Percentiles rank a stretch among this genome's conserved stretches.
phyloP scores from a whole-genome alignment of 2,113 vertebrate species.

The Anoura caudifer region DNA sequence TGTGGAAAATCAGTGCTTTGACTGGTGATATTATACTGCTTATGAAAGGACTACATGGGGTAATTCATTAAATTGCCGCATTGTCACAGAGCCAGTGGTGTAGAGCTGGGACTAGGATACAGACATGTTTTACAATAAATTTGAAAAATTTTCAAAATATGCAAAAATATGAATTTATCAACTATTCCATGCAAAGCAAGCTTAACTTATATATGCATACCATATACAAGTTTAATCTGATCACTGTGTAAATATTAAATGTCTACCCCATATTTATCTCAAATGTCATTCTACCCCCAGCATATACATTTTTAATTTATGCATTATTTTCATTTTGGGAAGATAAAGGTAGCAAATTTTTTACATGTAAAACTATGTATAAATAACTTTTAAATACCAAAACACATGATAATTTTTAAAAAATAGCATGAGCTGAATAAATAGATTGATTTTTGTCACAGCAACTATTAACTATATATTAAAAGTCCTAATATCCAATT shows the following conservation, averaged over 20 bases:
- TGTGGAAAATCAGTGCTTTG: neutral
- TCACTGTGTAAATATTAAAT: neutral
- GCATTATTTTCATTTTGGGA: neutral
- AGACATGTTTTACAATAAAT: neutral
- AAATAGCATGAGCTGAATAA: neutral
- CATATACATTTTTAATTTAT: neutral
- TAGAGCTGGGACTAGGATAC: neutral
- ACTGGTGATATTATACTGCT: neutral
- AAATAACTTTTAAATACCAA: neutral
- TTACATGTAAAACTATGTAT: neutral
- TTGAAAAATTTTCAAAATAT: neutral
- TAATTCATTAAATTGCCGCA: neutral
- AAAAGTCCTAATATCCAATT: neutral
- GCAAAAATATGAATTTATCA: neutral
- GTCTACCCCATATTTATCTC: neutral
- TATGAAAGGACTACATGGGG: neutral
- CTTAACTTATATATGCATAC: neutral
- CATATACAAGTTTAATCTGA: neutral
- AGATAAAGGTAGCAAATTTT: neutral
- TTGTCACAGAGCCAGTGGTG: neutral
- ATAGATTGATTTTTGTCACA: neutral
- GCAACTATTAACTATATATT: neutral
- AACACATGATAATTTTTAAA: neutral
- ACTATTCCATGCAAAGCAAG: neutral
- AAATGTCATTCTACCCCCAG: neutral